Evolutionary conservation across 2,888 invertebrate species (phyloP).

Genomic region (Idaea dimidiata): DNA sequence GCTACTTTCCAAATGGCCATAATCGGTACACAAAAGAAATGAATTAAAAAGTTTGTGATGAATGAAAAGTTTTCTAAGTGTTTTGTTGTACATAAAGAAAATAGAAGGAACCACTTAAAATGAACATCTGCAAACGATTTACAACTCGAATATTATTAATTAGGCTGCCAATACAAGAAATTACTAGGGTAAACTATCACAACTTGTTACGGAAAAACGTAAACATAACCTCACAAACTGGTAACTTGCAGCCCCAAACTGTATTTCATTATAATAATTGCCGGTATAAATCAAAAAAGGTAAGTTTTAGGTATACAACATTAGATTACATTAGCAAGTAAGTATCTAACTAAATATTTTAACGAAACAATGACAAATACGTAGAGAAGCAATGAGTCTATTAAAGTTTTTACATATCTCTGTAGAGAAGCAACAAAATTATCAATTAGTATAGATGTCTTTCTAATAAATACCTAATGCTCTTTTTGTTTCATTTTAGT

Average conservation of each 20-base stretch:
- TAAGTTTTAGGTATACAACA: conserved; percentile 24
- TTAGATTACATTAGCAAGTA: no score
- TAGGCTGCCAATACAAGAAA: conserved; percentile 27
- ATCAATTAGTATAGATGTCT: no score
- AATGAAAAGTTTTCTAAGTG: no score
- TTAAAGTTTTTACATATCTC: no score
- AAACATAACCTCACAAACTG: conserved; percentile 46
- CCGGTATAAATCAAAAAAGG: conserved; percentile 66
- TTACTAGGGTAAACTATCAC: conserved; percentile 28
- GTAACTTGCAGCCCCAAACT: conserved; percentile 25
- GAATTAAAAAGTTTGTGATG: no score
- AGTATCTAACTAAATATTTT: no score
- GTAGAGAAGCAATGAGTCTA: no score
- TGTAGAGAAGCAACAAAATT: no score
- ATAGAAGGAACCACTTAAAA: conserved; percentile 18
- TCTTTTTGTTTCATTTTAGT: conserved; percentile 36
- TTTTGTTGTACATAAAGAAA: neutral
- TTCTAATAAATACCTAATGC: no score
- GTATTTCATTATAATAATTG: conserved; percentile 28
- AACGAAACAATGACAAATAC: no score
- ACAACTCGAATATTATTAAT: conserved; percentile 20
- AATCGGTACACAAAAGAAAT: no score
- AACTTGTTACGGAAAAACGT: conserved; percentile 35
- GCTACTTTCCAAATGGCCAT: no score
- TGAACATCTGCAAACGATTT: conserved; percentile 40